Percentiles rank a stretch among this genome's conserved stretches.
phyloP scores from a whole-genome alignment of 2,888 invertebrate genomes.

The Drosophila multiciliata region DNA sequence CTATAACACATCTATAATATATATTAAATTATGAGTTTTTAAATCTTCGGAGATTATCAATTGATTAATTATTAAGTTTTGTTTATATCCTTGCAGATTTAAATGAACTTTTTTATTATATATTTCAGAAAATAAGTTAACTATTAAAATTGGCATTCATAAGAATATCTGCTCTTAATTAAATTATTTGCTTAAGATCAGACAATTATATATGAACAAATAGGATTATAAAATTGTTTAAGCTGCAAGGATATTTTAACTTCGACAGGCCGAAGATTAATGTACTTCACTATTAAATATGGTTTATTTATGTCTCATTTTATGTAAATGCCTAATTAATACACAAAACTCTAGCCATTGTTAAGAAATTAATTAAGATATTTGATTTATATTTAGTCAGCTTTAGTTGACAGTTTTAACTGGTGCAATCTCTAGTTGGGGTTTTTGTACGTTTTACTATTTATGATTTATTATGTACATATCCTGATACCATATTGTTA shows the following conservation, averaged over 20 bases:
- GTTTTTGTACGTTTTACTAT: slow-evolving; percentile 7
- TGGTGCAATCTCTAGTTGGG: slow-evolving; percentile 33
- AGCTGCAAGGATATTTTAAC: slow-evolving; percentile 20
- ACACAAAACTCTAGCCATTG: slow-evolving; percentile 23
- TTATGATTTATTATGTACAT: slow-evolving; percentile 49
- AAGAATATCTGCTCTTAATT: not conserved
- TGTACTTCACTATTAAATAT: not conserved
- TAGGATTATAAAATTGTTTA: not conserved
- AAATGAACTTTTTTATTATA: not conserved
- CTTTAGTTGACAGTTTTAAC: slow-evolving; percentile 8
- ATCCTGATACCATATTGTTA: slow-evolving; percentile 84
- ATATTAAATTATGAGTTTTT: slow-evolving; percentile 9
- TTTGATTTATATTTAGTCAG: not conserved
- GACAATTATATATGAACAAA: not conserved
- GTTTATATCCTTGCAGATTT: slow-evolving; percentile 6
- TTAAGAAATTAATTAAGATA: slow-evolving; percentile 1
- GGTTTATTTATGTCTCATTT: not conserved
- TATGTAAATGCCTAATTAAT: slow-evolving; percentile 43
- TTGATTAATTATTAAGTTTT: not conserved
- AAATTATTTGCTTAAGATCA: not conserved
- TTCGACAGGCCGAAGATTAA: not conserved
- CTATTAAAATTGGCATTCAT: not conserved
- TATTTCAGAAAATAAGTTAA: not conserved
- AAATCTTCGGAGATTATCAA: not conserved
- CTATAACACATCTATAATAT: slow-evolving; percentile 14